These are phyloP conservation scores for Charanyca ferruginea DNA, from an alignment of 2,888 invertebrate species.

Conservation along the genomic window DNA sequence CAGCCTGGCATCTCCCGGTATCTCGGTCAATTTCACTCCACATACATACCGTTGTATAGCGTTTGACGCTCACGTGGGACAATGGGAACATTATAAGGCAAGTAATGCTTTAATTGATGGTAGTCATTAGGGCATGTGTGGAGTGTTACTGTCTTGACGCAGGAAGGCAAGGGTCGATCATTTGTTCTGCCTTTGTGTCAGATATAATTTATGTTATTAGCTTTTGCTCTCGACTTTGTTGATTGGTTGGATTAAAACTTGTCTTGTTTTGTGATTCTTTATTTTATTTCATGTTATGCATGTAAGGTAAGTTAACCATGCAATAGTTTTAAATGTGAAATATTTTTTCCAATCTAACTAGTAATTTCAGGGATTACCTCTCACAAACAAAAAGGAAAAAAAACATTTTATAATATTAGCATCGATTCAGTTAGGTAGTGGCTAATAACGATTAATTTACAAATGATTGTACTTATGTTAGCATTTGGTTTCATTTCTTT, in stretches of 20 bases:
- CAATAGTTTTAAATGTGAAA: no score
- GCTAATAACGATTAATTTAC: no score
- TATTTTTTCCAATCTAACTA: no score
- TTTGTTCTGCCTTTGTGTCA: slow-evolving; percentile 38
- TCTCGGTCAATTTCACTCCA: background rate
- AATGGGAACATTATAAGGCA: slow-evolving; percentile 43
- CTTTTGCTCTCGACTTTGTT: slow-evolving; percentile 13
- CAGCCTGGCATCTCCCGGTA: background rate
- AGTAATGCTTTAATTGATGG: slow-evolving; percentile 62
- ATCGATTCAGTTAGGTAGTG: no score
- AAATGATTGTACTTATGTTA: no score
- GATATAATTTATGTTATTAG: slow-evolving; percentile 43
- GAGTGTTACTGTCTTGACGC: slow-evolving; percentile 35
- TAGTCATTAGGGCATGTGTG: slow-evolving; percentile 51
- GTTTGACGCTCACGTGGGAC: slow-evolving; percentile 9
- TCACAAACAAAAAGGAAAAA: no score
- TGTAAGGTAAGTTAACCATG: no score
- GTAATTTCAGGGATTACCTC: no score
- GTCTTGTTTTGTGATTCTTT: background rate
- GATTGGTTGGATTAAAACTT: background rate
- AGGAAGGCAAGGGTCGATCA: slow-evolving; percentile 39
- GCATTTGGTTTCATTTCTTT: no score
- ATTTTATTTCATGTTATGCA: no score
- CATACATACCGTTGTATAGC: slow-evolving; percentile 1
- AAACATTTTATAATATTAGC: no score